Evolutionary conservation across 2,888 invertebrate species (phyloP).

Genomic region (Agrochola lychnidis): DNA sequence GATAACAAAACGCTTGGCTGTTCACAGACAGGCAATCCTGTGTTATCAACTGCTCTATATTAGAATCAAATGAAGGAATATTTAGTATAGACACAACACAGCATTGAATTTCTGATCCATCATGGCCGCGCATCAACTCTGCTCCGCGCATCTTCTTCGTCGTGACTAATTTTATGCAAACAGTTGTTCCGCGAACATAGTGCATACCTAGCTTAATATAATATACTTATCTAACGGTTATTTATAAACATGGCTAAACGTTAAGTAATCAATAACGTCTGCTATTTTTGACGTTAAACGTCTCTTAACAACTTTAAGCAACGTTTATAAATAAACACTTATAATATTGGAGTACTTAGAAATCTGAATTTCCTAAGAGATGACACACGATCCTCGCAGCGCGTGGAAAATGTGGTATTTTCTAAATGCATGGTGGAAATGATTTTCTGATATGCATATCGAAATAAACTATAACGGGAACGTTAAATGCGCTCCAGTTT

Average conservation of each 20-base stretch:
- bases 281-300: neutral
- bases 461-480: slow-evolving; percentile 55
- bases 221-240: neutral
- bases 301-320: neutral
- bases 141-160: neutral
- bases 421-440: slow-evolving; percentile 46
- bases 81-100: slow-evolving; percentile 24
- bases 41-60: slow-evolving; percentile 51
- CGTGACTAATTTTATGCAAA: slow-evolving; percentile 6
- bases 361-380: slow-evolving; percentile 4
- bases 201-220: neutral
- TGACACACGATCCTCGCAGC: neutral
- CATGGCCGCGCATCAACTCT: neutral
- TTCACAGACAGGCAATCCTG: slow-evolving; percentile 51
- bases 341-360: neutral
- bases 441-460: slow-evolving; percentile 63
- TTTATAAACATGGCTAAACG: neutral
- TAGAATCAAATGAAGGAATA: slow-evolving; percentile 35
- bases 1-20: slow-evolving; percentile 67
- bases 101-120: neutral
- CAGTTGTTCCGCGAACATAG: neutral
- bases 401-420: slow-evolving; percentile 46
- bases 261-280: neutral
- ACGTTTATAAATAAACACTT: neutral
- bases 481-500: slow-evolving; percentile 58